Percentiles rank a stretch among this genome's conserved stretches.
Evolutionary conservation across 2,888 invertebrate genomes (phyloP).

Genomic region (Eutolmus rufibarbis): DNA sequence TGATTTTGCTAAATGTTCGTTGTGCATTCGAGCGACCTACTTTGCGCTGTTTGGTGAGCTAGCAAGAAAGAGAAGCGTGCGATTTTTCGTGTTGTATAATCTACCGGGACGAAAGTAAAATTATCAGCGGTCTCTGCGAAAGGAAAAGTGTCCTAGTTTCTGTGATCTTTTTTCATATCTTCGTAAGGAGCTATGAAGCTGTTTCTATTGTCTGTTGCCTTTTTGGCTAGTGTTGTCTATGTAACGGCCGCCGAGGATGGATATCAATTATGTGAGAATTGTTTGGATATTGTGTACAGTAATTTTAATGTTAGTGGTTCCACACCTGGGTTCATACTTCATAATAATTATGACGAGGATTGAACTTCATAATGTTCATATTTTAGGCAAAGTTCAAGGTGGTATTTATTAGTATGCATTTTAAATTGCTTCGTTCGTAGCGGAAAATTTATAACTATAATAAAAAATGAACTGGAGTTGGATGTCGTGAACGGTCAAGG

Average conservation of each 20-base stretch:
- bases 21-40: not conserved
- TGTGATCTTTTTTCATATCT: not conserved
- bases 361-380: not conserved
- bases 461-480: not conserved
- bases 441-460: not conserved
- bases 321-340: not conserved
- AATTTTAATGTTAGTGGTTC: not conserved
- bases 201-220: not conserved
- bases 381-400: not conserved
- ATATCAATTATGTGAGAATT: slow-evolving; percentile 40
- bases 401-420: not conserved
- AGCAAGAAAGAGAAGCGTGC: not conserved
- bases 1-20: not conserved
- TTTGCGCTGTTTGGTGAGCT: not conserved
- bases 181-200: slow-evolving; percentile 33
- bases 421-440: not conserved
- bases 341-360: not conserved
- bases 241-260: slow-evolving; percentile 5
- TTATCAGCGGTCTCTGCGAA: not conserved
- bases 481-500: not conserved
- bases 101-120: not conserved
- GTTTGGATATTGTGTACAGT: not conserved
- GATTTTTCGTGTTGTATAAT: not conserved
- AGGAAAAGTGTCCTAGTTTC: not conserved
- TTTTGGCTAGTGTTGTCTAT: slow-evolving; percentile 11